Conservation (phyloP, 2,113 vertebrate species). For the Tichodroma muraria region DNA sequence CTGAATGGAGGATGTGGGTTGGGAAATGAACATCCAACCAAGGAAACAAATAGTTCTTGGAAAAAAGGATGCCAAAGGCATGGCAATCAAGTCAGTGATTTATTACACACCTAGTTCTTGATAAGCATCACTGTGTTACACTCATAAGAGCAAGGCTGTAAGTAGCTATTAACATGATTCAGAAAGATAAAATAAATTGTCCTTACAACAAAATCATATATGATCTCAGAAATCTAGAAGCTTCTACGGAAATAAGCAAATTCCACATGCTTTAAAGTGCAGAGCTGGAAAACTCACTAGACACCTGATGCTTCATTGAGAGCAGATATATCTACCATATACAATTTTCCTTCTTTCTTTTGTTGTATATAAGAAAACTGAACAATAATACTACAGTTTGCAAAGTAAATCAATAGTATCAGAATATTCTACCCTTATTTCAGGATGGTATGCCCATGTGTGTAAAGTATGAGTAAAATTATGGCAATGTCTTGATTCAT, state of each 20-base stretch:
- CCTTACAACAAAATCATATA: background rate
- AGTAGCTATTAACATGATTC: background rate
- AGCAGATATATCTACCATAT: background rate
- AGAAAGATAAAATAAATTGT: background rate
- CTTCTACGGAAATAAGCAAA: background rate
- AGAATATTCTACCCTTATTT: background rate
- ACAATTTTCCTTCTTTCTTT: background rate
- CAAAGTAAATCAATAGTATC: background rate
- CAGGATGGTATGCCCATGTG: background rate
- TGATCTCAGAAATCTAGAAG: background rate
- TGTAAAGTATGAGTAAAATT: background rate
- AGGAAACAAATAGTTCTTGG: background rate
- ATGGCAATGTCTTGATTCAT: background rate
- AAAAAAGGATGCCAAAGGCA: background rate
- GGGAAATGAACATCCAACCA: background rate
- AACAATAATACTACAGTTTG: background rate
- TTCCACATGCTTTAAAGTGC: background rate
- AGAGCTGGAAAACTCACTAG: background rate
- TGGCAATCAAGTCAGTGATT: background rate
- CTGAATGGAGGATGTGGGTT: background rate
- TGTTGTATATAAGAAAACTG: background rate
- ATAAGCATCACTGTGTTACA: background rate
- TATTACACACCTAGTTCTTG: background rate
- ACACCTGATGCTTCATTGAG: background rate
- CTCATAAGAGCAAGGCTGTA: background rate